Conservation (phyloP, 2,888 invertebrate species). For the Gymnoscelis rufifasciata region DNA sequence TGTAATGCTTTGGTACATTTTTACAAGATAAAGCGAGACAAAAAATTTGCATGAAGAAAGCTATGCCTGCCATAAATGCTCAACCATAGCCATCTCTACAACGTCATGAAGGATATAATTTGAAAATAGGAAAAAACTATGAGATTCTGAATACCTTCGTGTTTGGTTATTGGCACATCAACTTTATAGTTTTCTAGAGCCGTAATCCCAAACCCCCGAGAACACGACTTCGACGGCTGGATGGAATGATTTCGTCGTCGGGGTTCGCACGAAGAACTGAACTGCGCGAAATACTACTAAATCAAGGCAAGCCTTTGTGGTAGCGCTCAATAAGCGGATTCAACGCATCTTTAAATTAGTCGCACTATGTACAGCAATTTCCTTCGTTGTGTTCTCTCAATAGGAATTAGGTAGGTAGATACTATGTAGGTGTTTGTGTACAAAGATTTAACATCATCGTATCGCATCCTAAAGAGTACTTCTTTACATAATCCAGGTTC, state of each 20-base stretch:
- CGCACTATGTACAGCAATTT: constrained; percentile 59
- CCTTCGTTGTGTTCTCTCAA: background rate
- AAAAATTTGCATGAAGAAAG: constrained; percentile 70
- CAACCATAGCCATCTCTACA: constrained; percentile 55
- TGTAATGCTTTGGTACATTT: constrained; percentile 60
- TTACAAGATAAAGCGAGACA: constrained; percentile 63
- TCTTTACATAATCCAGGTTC: no score
- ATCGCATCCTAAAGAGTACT: no score
- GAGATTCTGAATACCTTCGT: constrained; percentile 56
- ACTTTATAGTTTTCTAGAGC: constrained; percentile 70
- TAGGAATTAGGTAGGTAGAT: no score
- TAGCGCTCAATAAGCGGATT: constrained; percentile 35
- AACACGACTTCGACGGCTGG: constrained; percentile 79
- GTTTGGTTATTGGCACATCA: constrained; percentile 75
- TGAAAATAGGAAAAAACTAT: constrained; percentile 38
- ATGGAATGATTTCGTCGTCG: constrained; percentile 79
- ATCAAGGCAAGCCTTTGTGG: constrained; percentile 44
- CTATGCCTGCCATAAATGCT: constrained; percentile 78
- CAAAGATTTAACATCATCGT: background rate
- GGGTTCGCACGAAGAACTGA: constrained; percentile 66
- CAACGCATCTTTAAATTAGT: constrained; percentile 46
- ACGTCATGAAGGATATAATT: constrained; percentile 47
- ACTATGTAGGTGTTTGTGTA: background rate
- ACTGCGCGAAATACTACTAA: constrained; percentile 49
- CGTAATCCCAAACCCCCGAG: constrained; percentile 76